Evolutionary conservation across 1,140 invertebrate species (phyloP).

Genomic region (Bombus waltoni): DNA sequence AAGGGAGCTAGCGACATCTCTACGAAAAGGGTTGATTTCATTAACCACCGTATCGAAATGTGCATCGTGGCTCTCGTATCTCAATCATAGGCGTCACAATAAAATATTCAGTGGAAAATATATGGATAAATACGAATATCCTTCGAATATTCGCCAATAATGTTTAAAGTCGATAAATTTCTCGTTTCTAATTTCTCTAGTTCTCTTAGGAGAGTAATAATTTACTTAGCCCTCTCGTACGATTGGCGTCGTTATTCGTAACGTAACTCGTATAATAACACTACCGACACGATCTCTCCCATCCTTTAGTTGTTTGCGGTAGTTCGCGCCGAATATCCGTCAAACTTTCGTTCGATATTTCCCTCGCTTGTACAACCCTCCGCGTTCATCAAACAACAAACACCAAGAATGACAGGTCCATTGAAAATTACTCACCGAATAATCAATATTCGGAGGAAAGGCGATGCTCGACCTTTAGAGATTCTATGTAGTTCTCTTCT

Average conservation of each 20-base stretch:
- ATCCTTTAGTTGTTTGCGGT: not conserved
- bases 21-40: not conserved
- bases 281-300: not conserved
- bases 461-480: not conserved
- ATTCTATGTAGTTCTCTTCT: not conserved
- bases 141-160: not conserved
- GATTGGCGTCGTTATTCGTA: not conserved
- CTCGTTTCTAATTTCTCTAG: not conserved
- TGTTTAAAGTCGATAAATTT: not conserved
- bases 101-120: not conserved
- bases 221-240: not conserved
- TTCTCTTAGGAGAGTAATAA: not conserved
- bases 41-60: not conserved
- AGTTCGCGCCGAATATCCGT: not conserved
- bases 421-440: constrained; percentile 37
- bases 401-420: too few species aligned
- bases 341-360: constrained; percentile 60
- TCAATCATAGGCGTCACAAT: too few species aligned
- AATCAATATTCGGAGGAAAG: not conserved
- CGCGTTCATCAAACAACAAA: not conserved
- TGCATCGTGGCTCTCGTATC: not conserved
- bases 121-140: too few species aligned
- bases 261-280: not conserved
- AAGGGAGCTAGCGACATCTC: not conserved
- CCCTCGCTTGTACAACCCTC: not conserved